Conservation (phyloP, 2,113 vertebrate genomes). For the Corynorhinus townsendii region DNA sequence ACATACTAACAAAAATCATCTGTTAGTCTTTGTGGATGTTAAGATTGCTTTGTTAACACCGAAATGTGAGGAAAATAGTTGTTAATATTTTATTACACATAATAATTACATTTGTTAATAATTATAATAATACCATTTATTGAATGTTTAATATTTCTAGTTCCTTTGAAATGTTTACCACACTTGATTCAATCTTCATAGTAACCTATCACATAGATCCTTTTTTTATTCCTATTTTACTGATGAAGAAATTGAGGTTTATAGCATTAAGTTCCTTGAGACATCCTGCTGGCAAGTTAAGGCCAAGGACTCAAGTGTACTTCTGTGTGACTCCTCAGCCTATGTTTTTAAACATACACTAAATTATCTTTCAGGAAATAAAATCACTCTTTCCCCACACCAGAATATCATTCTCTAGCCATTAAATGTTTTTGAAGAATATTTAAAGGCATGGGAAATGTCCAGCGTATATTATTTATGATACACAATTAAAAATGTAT, state of each 20-base stretch:
- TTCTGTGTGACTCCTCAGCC: neutral
- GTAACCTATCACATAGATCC: neutral
- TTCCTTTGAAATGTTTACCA: neutral
- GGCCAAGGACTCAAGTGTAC: neutral
- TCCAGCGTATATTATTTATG: neutral
- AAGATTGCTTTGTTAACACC: neutral
- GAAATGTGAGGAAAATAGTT: neutral
- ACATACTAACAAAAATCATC: neutral
- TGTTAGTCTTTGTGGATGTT: neutral
- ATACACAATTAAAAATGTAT: neutral
- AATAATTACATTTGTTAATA: neutral
- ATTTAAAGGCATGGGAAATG: neutral
- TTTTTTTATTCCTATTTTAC: neutral
- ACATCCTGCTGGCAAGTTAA: neutral
- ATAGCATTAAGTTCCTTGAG: neutral
- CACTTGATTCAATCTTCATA: neutral
- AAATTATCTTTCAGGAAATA: neutral
- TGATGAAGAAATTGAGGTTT: neutral
- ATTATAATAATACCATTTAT: neutral
- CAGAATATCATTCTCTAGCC: neutral
- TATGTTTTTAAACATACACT: neutral
- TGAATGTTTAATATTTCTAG: neutral
- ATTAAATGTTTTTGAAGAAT: neutral
- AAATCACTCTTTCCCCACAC: neutral
- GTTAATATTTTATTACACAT: neutral